Conservation (phyloP, 2,113 vertebrate species). For the Oryzias javanicus region DNA sequence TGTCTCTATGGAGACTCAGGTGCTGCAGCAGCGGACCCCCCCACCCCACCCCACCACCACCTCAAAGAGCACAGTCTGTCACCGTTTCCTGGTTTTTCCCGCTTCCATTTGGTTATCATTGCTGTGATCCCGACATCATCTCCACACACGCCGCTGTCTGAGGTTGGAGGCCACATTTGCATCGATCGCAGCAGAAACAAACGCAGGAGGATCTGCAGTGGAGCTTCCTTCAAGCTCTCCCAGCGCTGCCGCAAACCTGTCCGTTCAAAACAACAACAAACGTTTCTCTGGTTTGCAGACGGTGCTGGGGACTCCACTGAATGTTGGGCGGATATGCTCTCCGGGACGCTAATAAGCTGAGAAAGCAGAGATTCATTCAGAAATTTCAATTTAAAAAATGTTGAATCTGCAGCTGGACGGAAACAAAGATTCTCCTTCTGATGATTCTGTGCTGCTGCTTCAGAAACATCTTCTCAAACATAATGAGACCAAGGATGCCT, state of each 20-base stretch:
- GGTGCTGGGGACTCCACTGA: slow-evolving; percentile 59
- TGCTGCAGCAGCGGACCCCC: slow-evolving; percentile 72
- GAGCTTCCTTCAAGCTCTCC: slow-evolving; percentile 60
- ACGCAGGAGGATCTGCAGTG: slow-evolving; percentile 52
- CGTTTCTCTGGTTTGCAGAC: slow-evolving; percentile 65
- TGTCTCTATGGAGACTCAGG: slow-evolving; percentile 80
- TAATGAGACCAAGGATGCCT: too few species aligned
- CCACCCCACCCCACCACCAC: slow-evolving; percentile 49
- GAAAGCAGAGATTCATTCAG: slow-evolving; percentile 34
- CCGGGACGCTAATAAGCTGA: slow-evolving; percentile 75
- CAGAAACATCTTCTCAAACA: too few species aligned
- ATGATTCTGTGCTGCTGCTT: too few species aligned
- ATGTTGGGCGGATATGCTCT: slow-evolving; percentile 69
- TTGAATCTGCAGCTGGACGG: too few species aligned
- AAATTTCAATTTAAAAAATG: too few species aligned
- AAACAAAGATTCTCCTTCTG: too few species aligned
- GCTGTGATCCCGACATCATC: slow-evolving; percentile 9
- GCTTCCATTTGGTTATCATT: background rate
- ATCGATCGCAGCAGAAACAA: slow-evolving; percentile 49
- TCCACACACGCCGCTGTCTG: slow-evolving; percentile 35
- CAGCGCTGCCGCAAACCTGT: slow-evolving; percentile 62
- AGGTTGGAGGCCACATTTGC: slow-evolving; percentile 53
- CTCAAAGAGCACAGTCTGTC: slow-evolving; percentile 20
- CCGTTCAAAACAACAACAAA: slow-evolving; percentile 71
- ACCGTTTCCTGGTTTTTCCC: background rate